Evolutionary conservation across 2,888 invertebrate genomes (phyloP).

Genomic region (Schrankia costaestrigalis): DNA sequence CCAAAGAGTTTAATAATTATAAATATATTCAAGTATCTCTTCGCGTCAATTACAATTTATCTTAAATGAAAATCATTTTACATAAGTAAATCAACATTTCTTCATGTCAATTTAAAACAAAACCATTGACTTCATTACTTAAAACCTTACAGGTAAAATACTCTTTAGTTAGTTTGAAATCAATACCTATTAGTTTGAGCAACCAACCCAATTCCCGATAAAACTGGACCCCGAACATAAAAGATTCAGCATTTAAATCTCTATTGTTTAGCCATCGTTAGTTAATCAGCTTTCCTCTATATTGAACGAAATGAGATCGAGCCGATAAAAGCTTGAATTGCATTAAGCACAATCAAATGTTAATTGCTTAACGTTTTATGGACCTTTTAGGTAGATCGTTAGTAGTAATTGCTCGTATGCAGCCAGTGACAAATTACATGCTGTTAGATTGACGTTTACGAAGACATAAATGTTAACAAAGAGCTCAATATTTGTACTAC

Average conservation of each 20-base stretch:
- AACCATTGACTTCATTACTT: too few species aligned
- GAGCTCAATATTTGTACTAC: too few species aligned
- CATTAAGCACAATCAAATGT: conserved; percentile 35
- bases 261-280: conserved; percentile 28
- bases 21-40: too few species aligned
- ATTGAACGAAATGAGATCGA: conserved; percentile 23
- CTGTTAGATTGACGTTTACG: conserved; percentile 1
- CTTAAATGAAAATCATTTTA: too few species aligned
- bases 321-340: conserved; percentile 28
- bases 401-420: conserved; percentile 36
- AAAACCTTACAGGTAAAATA: too few species aligned
- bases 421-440: conserved; percentile 6
- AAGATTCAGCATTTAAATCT: conserved; percentile 14
- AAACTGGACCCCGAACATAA: conserved; percentile 14
- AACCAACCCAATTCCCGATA: conserved; percentile 7
- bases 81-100: too few species aligned
- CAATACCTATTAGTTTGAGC: conserved; percentile 1
- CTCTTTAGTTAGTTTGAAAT: neutral
- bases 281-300: conserved; percentile 26
- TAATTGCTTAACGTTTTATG: conserved; percentile 41
- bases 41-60: too few species aligned
- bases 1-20: too few species aligned
- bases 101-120: too few species aligned
- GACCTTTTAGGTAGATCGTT: conserved; percentile 32
- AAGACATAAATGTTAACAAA: too few species aligned